Evolutionary conservation across 2,113 vertebrate species (phyloP).

Genomic region (Lipotes vexillifer): DNA sequence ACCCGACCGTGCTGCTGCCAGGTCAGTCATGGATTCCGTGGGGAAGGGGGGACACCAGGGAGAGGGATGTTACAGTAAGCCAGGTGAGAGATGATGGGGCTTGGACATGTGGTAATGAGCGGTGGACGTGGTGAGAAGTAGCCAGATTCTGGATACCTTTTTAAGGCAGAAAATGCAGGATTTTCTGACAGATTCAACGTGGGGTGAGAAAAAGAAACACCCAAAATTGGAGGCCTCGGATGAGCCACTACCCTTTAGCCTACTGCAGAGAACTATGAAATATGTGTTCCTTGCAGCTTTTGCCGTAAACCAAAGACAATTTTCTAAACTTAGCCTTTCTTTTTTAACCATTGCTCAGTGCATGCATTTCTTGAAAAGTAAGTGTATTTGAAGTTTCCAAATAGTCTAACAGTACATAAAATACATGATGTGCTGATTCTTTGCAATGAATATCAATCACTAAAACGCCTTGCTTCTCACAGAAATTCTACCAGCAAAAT

Average conservation of each 20-base stretch:
- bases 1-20: background rate
- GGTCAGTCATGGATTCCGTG: rapidly evolving
- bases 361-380: constrained; percentile 57
- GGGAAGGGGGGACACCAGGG: too few species aligned
- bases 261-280: background rate
- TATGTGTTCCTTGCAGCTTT: background rate
- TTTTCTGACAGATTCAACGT: background rate
- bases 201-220: background rate
- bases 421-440: constrained; percentile 9
- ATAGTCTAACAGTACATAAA: constrained; percentile 57
- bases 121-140: background rate
- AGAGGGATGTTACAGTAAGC: rapidly evolving
- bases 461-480: constrained; percentile 1
- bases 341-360: constrained; percentile 44
- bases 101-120: rapidly evolving
- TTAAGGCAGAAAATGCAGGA: background rate
- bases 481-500: constrained; percentile 64
- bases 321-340: constrained; percentile 57
- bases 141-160: background rate
- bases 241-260: background rate
- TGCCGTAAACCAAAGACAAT: constrained; percentile 29
- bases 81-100: background rate
- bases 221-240: background rate
- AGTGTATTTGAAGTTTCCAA: constrained; percentile 45
- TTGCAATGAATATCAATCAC: constrained; percentile 13